Percentiles rank a stretch among this genome's conserved stretches.
phyloP scores from a whole-genome alignment of 2,888 invertebrate species.

The Tholera decimalis region DNA sequence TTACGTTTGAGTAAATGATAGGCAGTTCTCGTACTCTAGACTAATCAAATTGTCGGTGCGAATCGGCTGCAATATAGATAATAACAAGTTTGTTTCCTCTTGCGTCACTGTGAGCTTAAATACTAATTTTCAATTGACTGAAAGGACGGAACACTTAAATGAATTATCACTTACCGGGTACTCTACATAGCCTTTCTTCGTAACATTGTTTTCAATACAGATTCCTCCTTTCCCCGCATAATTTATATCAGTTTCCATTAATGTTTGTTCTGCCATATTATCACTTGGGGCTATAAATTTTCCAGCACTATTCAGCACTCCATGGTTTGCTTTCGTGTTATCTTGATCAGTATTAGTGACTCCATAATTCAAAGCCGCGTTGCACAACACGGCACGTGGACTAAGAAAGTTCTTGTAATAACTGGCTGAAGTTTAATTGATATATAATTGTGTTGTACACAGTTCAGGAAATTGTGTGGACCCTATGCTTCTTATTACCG shows the following conservation, averaged over 20 bases:
- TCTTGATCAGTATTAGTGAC: conserved; percentile 78
- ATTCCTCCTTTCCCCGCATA: conserved; percentile 60
- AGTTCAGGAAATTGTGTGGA: conserved; percentile 60
- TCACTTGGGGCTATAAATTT: conserved; percentile 76
- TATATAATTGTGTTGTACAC: conserved; percentile 66
- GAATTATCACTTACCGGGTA: conserved; percentile 40
- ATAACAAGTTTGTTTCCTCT: conserved; percentile 57
- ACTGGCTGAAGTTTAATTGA: conserved; percentile 70
- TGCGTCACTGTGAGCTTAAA: conserved; percentile 53
- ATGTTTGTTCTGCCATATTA: conserved; percentile 60
- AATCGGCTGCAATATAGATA: conserved; percentile 48
- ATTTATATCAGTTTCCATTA: conserved; percentile 68
- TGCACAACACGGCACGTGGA: conserved; percentile 76
- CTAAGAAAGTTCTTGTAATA: conserved; percentile 67
- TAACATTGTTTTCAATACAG: conserved; percentile 43
- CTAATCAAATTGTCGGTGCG: conserved; percentile 50
- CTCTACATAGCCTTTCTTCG: conserved; percentile 32
- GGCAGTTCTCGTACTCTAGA: conserved; percentile 25
- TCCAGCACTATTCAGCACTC: conserved; percentile 68
- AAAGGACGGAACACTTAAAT: conserved; percentile 48
- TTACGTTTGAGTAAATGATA: conserved; percentile 46
- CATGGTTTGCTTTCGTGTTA: conserved; percentile 70
- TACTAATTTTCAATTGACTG: conserved; percentile 43
- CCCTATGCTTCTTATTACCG: conserved; percentile 45
- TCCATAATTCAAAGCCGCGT: conserved; percentile 76